A percentile compares a stretch with the other conserved stretches of the same genome.
Evolutionary conservation across 2,113 vertebrate species (phyloP).

Genomic region (Gopherus flavomarginatus): DNA sequence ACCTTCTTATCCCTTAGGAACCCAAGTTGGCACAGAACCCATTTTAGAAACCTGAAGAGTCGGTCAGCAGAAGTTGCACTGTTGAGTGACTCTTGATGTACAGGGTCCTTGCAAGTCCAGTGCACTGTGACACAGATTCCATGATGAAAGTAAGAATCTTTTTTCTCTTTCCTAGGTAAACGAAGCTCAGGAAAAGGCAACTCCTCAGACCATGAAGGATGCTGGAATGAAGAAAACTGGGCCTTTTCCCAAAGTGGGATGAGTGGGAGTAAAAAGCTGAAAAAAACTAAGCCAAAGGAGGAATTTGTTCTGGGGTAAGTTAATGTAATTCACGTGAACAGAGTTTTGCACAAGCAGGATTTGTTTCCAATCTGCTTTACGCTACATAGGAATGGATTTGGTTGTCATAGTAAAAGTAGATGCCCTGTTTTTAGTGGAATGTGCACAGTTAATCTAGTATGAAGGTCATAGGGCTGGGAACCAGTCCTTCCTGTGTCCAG

Average conservation of each 20-base stretch:
- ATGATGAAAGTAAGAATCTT: slow-evolving; percentile 33
- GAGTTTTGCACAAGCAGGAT: neutral
- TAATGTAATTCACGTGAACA: neutral
- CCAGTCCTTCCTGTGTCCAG: neutral
- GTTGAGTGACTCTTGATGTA: neutral
- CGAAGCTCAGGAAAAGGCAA: slow-evolving; percentile 92
- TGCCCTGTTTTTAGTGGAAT: no score
- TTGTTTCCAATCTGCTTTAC: neutral
- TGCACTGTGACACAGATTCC: neutral
- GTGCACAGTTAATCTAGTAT: neutral
- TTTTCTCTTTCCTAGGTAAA: slow-evolving; percentile 85
- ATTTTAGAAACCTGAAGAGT: neutral
- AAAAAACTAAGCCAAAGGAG: slow-evolving; percentile 95
- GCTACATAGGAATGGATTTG: neutral
- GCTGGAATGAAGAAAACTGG: slow-evolving; percentile 96
- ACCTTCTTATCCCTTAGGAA: neutral
- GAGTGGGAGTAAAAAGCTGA: slow-evolving; percentile 94
- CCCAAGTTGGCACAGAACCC: neutral
- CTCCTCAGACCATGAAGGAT: slow-evolving; percentile 92
- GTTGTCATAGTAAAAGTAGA: neutral
- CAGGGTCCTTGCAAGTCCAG: neutral
- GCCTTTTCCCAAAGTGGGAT: slow-evolving; percentile 84
- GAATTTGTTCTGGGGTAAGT: slow-evolving; percentile 91
- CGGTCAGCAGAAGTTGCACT: neutral
- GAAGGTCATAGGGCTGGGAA: neutral